A percentile compares a stretch with the other conserved stretches of the same genome.
Evolutionary conservation across 2,113 vertebrate species (phyloP).

Genomic region (Peucedramus taeniatus): DNA sequence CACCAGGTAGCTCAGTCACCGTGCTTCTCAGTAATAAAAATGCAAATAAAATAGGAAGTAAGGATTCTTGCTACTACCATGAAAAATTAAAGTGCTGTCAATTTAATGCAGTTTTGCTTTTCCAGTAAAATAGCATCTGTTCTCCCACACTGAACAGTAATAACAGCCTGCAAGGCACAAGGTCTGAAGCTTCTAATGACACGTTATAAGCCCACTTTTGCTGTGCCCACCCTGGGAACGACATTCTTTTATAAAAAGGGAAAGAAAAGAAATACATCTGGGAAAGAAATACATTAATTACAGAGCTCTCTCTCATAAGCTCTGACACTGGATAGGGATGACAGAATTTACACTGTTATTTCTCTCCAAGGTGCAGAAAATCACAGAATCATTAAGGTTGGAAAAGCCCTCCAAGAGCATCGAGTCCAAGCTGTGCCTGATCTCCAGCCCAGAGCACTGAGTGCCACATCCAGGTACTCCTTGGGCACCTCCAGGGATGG

Average conservation of each 20-base stretch:
- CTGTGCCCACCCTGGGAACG: neutral
- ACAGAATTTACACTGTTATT: neutral
- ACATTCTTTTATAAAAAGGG: neutral
- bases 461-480: neutral
- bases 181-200: constrained; percentile 25
- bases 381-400: neutral
- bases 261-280: neutral
- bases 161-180: neutral
- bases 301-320: neutral
- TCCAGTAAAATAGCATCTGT: constrained; percentile 13
- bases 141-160: neutral
- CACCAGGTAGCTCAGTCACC: constrained; percentile 10
- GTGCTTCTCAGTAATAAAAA: constrained; percentile 1
- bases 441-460: neutral
- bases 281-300: neutral
- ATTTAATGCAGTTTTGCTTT: constrained; percentile 19
- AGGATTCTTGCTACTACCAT: neutral
- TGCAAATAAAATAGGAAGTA: constrained; percentile 44
- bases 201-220: neutral
- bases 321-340: neutral
- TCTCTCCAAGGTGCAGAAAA: neutral
- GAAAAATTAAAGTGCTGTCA: constrained; percentile 46
- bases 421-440: neutral
- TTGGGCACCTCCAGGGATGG: neutral
- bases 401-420: neutral